These are phyloP conservation scores for Lycophotia porphyrea DNA, from an alignment of 2,888 invertebrate species.

Conservation along the genomic window DNA sequence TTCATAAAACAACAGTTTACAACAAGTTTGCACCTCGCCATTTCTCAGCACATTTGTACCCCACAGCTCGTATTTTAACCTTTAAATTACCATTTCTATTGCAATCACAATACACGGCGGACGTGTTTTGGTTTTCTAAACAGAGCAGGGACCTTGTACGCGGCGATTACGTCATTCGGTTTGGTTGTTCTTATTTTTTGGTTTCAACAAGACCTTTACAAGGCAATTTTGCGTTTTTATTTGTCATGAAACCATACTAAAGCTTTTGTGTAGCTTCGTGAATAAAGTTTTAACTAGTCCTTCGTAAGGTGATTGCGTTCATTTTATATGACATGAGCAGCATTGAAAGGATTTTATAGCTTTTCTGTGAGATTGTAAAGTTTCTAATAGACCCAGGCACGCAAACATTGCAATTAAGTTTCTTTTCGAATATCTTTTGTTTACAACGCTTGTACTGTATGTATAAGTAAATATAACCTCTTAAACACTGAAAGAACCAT, in stretches of 20 bases:
- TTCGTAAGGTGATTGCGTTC: conserved; percentile 3
- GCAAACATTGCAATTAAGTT: conserved; percentile 1
- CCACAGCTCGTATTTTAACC: conserved; percentile 46
- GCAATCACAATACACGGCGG: conserved; percentile 53
- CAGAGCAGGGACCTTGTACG: conserved; percentile 47
- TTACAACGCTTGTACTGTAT: not conserved
- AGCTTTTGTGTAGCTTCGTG: conserved; percentile 9
- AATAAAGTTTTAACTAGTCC: conserved; percentile 7
- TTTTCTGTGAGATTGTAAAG: conserved; percentile 25
- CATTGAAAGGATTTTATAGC: conserved; percentile 26
- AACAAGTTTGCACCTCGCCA: conserved; percentile 44
- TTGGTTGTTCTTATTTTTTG: conserved; percentile 36
- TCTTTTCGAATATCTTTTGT: conserved; percentile 35
- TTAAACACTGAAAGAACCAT: conserved; percentile 15
- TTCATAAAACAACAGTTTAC: conserved; percentile 47
- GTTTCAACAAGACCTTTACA: conserved; percentile 37
- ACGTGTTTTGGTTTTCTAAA: conserved; percentile 61
- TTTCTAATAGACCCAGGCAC: conserved; percentile 21
- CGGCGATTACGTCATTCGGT: conserved; percentile 56
- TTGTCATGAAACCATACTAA: not conserved
- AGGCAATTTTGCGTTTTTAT: conserved; percentile 27
- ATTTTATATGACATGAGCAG: conserved; percentile 17
- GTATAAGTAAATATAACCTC: not conserved
- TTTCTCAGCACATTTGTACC: conserved; percentile 50
- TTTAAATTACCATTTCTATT: conserved; percentile 64